Conservation (phyloP, 2,797 vertebrate genomes). For the Coendou prehensilis region DNA sequence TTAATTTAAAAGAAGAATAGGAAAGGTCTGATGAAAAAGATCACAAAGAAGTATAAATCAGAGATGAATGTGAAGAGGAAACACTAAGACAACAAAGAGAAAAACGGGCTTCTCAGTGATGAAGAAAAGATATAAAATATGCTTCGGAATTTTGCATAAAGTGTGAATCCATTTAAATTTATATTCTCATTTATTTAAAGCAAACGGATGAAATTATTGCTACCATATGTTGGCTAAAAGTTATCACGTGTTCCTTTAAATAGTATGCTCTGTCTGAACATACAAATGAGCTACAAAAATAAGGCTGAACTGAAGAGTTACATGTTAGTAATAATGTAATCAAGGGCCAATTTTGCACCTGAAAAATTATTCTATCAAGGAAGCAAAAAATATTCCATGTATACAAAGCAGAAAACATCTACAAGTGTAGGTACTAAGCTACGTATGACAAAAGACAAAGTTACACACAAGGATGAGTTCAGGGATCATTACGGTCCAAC, state of each 20-base stretch:
- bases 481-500: slow-evolving; percentile 83
- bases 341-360: slow-evolving; percentile 51
- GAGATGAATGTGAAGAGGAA: slow-evolving; percentile 36
- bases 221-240: slow-evolving; percentile 62
- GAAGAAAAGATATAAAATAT: not conserved
- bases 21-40: slow-evolving; percentile 7
- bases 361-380: slow-evolving; percentile 58
- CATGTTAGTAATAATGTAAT: slow-evolving; percentile 11
- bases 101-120: slow-evolving; percentile 35
- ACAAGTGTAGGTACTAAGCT: slow-evolving; percentile 64
- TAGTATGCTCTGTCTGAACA: slow-evolving; percentile 30
- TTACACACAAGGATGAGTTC: slow-evolving; percentile 82
- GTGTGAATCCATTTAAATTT: slow-evolving; percentile 66
- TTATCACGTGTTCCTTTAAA: slow-evolving; percentile 67
- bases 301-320: not conserved
- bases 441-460: slow-evolving; percentile 79
- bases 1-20: slow-evolving; percentile 46
- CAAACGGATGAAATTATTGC: slow-evolving; percentile 64
- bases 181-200: slow-evolving; percentile 71
- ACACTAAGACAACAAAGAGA: slow-evolving; percentile 59
- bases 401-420: slow-evolving; percentile 70
- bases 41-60: slow-evolving; percentile 24
- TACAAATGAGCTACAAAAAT: slow-evolving; percentile 57
- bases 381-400: slow-evolving; percentile 67
- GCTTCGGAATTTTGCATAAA: slow-evolving; percentile 59